These are phyloP conservation scores for Agrochola lychnidis DNA, from an alignment of 2,888 invertebrate genomes.

Conservation along the genomic window DNA sequence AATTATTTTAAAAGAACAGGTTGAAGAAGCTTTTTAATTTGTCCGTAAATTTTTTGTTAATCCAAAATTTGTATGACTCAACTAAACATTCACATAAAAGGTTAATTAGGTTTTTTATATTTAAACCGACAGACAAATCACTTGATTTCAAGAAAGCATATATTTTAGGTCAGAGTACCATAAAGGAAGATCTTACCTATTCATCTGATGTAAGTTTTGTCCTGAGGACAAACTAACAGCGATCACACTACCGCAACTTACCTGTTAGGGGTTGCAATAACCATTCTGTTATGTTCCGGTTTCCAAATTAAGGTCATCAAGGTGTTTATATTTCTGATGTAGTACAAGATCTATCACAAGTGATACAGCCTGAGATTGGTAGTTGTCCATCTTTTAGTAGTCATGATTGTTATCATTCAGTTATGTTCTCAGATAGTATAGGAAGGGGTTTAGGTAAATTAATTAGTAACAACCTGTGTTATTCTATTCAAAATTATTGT, in stretches of 20 bases:
- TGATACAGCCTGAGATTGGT: too few species aligned
- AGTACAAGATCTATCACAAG: too few species aligned
- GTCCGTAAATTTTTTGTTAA: not conserved
- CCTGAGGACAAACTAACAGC: slow-evolving; percentile 11
- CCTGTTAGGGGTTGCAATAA: slow-evolving; percentile 34
- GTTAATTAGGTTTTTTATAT: too few species aligned
- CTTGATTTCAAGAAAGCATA: not conserved
- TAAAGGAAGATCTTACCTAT: slow-evolving; percentile 7
- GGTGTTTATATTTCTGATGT: too few species aligned
- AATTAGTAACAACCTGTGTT: too few species aligned
- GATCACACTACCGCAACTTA: slow-evolving; percentile 10
- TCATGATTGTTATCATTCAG: too few species aligned
- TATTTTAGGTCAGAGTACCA: not conserved
- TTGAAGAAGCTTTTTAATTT: not conserved
- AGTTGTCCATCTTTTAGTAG: too few species aligned
- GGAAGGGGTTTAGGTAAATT: too few species aligned
- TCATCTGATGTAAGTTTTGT: not conserved
- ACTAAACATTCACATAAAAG: not conserved
- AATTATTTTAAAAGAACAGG: too few species aligned
- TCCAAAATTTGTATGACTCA: not conserved
- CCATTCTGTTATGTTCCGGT: slow-evolving; percentile 7
- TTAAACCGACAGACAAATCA: not conserved
- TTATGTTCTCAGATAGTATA: too few species aligned
- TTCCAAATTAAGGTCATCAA: slow-evolving; percentile 25
- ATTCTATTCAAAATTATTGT: too few species aligned